Evolutionary conservation across 2,888 invertebrate species (phyloP).

Genomic region (Crioceris asparagi): DNA sequence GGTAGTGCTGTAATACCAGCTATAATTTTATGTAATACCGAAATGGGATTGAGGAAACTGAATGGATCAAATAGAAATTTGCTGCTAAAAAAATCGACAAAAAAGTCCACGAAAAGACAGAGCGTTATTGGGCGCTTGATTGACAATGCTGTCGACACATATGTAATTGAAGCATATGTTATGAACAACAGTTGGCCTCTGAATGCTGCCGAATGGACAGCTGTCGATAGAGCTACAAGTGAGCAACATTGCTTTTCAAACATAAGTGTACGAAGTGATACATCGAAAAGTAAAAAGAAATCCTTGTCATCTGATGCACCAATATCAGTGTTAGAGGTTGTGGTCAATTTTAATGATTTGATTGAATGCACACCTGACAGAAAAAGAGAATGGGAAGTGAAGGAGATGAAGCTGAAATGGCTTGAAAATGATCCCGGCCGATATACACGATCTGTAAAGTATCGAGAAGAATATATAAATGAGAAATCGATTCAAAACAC

Average conservation of each 20-base stretch:
- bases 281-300: neutral
- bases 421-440: conserved; percentile 22
- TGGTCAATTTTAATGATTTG: conserved; percentile 17
- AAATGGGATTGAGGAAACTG: too few species aligned
- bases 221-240: conserved; percentile 21
- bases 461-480: conserved; percentile 19
- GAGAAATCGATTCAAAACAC: too few species aligned
- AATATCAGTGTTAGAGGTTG: conserved; percentile 24
- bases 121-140: neutral
- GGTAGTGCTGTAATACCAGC: conserved; percentile 13
- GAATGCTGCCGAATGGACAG: conserved; percentile 33
- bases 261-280: neutral
- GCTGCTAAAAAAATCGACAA: too few species aligned
- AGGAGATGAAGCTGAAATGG: conserved; percentile 26
- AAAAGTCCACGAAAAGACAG: neutral
- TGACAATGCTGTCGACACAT: conserved; percentile 2
- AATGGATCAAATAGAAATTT: too few species aligned
- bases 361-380: conserved; percentile 20
- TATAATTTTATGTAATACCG: too few species aligned
- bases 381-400: conserved; percentile 22
- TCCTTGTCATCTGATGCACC: conserved; percentile 16
- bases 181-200: conserved; percentile 37
- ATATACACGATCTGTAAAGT: conserved; percentile 20
- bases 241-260: conserved; percentile 8
- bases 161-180: conserved; percentile 27